phyloP scores from a whole-genome alignment of 2,113 vertebrate genomes.

The Anolis sagrei region DNA sequence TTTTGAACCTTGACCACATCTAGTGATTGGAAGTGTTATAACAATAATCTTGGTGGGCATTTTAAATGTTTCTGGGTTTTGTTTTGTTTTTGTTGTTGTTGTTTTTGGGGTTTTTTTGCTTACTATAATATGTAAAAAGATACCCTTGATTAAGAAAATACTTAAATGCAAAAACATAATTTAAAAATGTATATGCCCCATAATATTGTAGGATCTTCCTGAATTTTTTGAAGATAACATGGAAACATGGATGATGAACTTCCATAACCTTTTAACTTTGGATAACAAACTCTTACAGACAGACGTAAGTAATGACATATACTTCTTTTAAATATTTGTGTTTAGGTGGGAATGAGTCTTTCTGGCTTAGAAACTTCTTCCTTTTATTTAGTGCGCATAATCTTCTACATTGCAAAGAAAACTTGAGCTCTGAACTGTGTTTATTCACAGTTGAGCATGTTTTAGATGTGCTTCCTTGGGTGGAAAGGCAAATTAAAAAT shows the following conservation, averaged over 20 bases:
- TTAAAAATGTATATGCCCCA: conserved; percentile 17
- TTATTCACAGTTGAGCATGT: not conserved
- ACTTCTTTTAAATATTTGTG: conserved; percentile 12
- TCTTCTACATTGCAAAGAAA: not conserved
- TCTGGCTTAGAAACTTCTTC: not conserved
- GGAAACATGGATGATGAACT: conserved; percentile 99
- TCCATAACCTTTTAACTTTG: conserved; percentile 93
- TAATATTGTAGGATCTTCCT: conserved; percentile 88
- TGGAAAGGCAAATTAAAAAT: not conserved
- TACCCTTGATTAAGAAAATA: not conserved
- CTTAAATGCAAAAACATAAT: not conserved
- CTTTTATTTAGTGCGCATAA: not conserved
- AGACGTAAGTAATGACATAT: conserved; percentile 83
- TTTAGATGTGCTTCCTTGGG: not conserved
- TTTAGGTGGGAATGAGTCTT: not conserved
- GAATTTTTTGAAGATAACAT: conserved; percentile 99
- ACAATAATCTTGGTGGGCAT: not conserved
- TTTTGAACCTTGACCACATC: not conserved
- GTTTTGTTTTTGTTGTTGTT: too few species aligned
- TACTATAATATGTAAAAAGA: not conserved
- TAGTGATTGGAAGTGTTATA: not conserved
- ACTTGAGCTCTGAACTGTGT: too few species aligned
- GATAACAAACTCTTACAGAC: conserved; percentile 98
- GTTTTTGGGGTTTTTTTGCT: too few species aligned
- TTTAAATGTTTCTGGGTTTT: not conserved